Conservation (phyloP, 2,888 invertebrate species). For the Silvanus unidentatus region DNA sequence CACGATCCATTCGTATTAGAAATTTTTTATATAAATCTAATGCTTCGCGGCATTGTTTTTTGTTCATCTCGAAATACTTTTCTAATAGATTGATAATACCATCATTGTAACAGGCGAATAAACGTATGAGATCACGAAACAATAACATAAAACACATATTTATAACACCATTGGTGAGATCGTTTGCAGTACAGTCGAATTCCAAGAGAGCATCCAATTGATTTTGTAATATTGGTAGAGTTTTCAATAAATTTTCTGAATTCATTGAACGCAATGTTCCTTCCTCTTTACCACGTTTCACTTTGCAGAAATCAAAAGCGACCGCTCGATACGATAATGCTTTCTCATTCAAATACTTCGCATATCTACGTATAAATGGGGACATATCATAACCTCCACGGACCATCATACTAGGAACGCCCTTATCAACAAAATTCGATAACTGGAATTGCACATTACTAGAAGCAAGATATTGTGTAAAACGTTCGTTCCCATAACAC, state of each 20-base stretch:
- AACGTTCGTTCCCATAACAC: slow-evolving; percentile 99
- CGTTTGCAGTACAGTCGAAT: slow-evolving; percentile 96
- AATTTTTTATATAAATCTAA: slow-evolving; percentile 99
- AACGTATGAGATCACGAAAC: slow-evolving; percentile 95
- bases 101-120: slow-evolving; percentile 99
- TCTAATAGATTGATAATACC: slow-evolving; percentile 98
- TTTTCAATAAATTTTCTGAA: slow-evolving; percentile 94
- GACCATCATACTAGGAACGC: slow-evolving; percentile 84
- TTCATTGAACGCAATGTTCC: slow-evolving; percentile 97
- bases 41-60: slow-evolving; percentile 97
- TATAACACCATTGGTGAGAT: slow-evolving; percentile 90
- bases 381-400: slow-evolving; percentile 94
- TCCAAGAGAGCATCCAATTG: slow-evolving; percentile 95
- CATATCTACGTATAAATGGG: slow-evolving; percentile 96
- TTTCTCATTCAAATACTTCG: slow-evolving; percentile 99
- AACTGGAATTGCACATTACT: slow-evolving; percentile 99
- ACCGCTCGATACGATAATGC: slow-evolving; percentile 96
- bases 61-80: slow-evolving; percentile 99
- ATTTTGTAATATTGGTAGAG: slow-evolving; percentile 91
- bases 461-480: slow-evolving; percentile 99
- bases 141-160: slow-evolving; percentile 99
- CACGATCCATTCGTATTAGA: slow-evolving; percentile 97
- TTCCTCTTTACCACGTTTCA: slow-evolving; percentile 98
- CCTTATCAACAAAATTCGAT: slow-evolving; percentile 96
- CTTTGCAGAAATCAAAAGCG: slow-evolving; percentile 99